Evolutionary conservation across 2,113 vertebrate species (phyloP).

Genomic region (Fregata magnificens): DNA sequence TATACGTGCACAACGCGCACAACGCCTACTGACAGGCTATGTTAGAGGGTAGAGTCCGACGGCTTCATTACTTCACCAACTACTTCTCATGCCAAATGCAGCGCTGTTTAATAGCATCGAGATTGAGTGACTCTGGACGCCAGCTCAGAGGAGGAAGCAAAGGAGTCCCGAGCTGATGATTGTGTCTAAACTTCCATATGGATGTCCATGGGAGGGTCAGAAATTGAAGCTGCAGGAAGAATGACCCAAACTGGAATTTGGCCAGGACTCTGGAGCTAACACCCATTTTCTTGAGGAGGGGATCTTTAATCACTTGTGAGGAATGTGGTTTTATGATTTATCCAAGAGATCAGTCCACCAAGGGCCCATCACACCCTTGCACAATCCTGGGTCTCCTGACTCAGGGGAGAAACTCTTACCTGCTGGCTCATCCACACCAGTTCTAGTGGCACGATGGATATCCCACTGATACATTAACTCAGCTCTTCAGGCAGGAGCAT

Average conservation of each 20-base stretch:
- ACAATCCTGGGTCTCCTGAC: neutral
- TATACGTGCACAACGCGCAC: fast-evolving
- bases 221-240: neutral
- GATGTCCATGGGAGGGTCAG: neutral
- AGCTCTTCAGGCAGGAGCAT: neutral
- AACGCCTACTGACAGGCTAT: neutral
- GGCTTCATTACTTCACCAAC: neutral
- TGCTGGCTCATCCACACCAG: neutral
- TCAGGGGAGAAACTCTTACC: neutral
- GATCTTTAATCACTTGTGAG: neutral
- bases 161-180: neutral
- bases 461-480: neutral
- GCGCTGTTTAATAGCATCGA: neutral
- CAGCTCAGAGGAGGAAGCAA: neutral
- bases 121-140: neutral
- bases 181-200: neutral
- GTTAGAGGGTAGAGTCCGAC: neutral
- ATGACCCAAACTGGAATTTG: neutral
- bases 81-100: neutral
- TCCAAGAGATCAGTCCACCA: neutral
- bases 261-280: neutral
- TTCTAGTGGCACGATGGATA: neutral
- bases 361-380: neutral
- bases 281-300: neutral
- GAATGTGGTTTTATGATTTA: neutral